Evolutionary conservation across 1,140 invertebrate genomes (phyloP), one percentile per base, ranked within the genome.

Genomic region (Bombus turneri): DNA sequence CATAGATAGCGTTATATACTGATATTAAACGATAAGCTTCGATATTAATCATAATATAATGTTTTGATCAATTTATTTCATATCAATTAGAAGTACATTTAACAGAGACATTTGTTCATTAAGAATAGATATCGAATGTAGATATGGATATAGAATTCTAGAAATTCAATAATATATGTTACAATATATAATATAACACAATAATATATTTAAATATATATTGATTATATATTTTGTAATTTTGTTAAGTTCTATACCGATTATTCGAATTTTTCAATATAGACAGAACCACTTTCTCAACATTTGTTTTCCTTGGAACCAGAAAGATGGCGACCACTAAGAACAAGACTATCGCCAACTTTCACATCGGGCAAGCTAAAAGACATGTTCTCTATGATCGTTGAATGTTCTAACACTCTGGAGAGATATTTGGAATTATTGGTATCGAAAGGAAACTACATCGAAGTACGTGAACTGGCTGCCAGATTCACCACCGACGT

Each of bases 401-500:
- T 83, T n/a, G 84, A 82, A 39, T 91, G 83, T 69, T 86, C 93
- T 8, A 90, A 95, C 66, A 92, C 94, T 72, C 86, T 96, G 6
- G 91, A 94, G 64, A 31, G 92, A 15, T 92, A 94, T 47, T 86
- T 94, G 3, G 90, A 93, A 6, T 87, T 93, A 34, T 47, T 93
- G 25, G 68, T 91, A 66, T 85, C 88, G 25, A 31, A 53, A 5
- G 92, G 93, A 64, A 90, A 91, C 3, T 2, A 22, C 18, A 89
- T 96, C n/a, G 95, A 96, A 71, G 92, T 95, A 6, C 95, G 95
- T 88, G 94, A 96, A 62, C 66, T 95, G 0, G 87, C 95, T n/a
- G 94, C 93, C 2, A 93, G 93, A n/a, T 96, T 94, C 81, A 94
- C 95, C 0, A 96, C 95, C 9, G 96, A 96, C 86, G 93, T 96